Percentiles rank a stretch among this genome's conserved stretches.
phyloP scores from a whole-genome alignment of 1,140 invertebrate species.

The Cherax quadricarinatus region DNA sequence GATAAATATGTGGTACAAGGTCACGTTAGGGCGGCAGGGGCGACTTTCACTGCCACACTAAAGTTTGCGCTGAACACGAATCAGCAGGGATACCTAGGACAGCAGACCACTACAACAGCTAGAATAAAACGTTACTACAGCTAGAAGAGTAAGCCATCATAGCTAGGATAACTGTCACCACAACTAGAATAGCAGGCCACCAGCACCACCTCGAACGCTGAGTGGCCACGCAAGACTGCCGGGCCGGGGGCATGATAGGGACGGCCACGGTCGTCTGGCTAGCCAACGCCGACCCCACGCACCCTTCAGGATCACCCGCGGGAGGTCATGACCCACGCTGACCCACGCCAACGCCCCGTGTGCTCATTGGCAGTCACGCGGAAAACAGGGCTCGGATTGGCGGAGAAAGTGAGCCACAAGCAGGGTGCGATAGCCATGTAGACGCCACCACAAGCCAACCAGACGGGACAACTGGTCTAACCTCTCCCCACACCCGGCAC shows the following conservation, averaged over 20 bases:
- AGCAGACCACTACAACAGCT: not conserved
- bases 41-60: not conserved
- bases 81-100: no score
- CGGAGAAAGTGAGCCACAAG: not conserved
- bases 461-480: not conserved
- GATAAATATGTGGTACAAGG: not conserved
- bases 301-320: slow-evolving; percentile 16
- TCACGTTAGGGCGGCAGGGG: not conserved
- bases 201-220: not conserved
- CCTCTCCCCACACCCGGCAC: not conserved
- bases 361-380: slow-evolving; percentile 17
- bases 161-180: not conserved
- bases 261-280: not conserved
- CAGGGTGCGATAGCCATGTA: not conserved
- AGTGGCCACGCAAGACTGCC: slow-evolving; percentile 32
- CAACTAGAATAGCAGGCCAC: not conserved
- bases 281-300: slow-evolving; percentile 11
- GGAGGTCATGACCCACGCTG: slow-evolving; percentile 49
- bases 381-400: not conserved
- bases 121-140: not conserved
- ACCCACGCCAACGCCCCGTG: slow-evolving; percentile 44
- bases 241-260: slow-evolving; percentile 2
- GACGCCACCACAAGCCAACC: not conserved
- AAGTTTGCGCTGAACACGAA: not conserved
- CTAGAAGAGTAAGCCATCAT: no score